Conservation (phyloP, 2,113 vertebrate genomes). For the Montifringilla adamsi region DNA sequence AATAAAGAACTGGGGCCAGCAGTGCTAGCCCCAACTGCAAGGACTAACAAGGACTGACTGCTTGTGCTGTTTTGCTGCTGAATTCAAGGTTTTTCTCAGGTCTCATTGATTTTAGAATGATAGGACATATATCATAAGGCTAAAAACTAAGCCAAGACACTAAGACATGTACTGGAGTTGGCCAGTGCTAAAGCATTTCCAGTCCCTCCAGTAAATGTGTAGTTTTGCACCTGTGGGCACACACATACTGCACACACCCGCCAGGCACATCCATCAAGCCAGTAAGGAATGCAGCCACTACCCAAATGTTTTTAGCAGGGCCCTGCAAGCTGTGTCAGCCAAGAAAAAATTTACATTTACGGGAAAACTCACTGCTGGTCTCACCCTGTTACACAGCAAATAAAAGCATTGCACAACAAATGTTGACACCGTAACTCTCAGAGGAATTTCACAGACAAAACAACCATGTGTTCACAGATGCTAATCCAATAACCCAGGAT, state of each 20-base stretch:
- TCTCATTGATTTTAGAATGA: not conserved
- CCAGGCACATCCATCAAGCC: not conserved
- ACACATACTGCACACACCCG: not conserved
- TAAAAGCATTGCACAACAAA: slow-evolving; percentile 9
- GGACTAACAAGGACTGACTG: not conserved
- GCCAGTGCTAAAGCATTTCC: not conserved
- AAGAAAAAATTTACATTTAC: slow-evolving; percentile 45
- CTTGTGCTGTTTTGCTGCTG: not conserved
- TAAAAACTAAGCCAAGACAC: not conserved
- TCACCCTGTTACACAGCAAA: slow-evolving; percentile 24
- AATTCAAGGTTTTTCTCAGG: not conserved
- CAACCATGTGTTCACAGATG: not conserved
- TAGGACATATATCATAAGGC: not conserved
- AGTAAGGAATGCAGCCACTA: not conserved
- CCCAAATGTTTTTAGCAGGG: not conserved
- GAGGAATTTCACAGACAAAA: not conserved
- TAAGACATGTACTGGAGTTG: not conserved
- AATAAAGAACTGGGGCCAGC: not conserved
- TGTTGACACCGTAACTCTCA: not conserved
- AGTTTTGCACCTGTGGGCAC: not conserved
- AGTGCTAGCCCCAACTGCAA: not conserved
- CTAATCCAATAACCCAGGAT: not conserved
- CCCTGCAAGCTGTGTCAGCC: not conserved
- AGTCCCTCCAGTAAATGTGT: not conserved
- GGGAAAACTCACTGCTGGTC: slow-evolving; percentile 7